Base-by-base conservation (phyloP, 2,113 vertebrate species). In the Picathartes gymnocephalus region DNA sequence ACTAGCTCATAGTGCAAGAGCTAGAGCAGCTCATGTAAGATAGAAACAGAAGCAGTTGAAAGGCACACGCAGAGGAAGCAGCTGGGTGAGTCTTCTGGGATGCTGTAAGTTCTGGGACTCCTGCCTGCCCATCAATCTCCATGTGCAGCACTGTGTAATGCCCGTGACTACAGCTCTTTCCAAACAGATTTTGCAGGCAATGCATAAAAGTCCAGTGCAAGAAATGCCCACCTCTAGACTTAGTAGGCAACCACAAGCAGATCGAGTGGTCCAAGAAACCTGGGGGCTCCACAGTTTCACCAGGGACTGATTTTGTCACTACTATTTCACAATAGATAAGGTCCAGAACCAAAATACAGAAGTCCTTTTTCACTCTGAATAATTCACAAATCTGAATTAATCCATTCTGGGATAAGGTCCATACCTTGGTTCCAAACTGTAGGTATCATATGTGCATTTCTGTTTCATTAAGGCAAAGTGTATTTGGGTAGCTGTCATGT, bases 401-500 rank as follows among this genome's bases (percentile, higher is more conserved):
- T 86, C 21, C 10, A 7, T 76, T 92, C 78, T 70, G 66, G 62
- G 56, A 81, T 86, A 44, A 79, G 53, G 42, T 73, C 40, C 71
- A 33, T 83, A 56, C 25, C 71, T 76, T 19, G 0, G 13, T 77
- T 91, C 76, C 42, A 83, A 78, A 84, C 39, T 90, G 54, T 68
- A 79, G 54, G 57, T 84, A 85, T 94, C n/a, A 9, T 13, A 56
- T 61, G 27, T 31, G 30, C 35, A 16, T 88, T 96, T 94, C 80
- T 86, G 44, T 94, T 93, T 94, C 86, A 83, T 94, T 81, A 95
- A 79, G 62, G 78, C n/a, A 3, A 91, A 87, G 80, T 4, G 15
- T 95, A 91, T 96, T 95, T 95, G 93, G 69, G 90, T 95, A 93
- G 87, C 94, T 97, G 95, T 95, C 94, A 80, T 42, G 72, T 88